phyloP scores from a whole-genome alignment of 2,888 invertebrate genomes.

The Lapara coniferarum region DNA sequence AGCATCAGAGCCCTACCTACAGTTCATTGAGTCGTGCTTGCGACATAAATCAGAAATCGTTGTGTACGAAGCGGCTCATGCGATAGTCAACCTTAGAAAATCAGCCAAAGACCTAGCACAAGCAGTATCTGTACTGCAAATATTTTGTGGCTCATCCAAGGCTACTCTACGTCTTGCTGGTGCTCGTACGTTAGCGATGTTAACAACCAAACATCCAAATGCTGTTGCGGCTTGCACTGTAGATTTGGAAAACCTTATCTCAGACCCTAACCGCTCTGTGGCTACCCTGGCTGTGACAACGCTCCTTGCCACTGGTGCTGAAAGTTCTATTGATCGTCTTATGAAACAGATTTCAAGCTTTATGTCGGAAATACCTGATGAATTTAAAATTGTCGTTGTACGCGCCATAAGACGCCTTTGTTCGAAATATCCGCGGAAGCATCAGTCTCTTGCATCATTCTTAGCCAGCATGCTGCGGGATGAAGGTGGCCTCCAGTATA shows the following conservation, averaged over 20 bases:
- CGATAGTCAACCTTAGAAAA: slow-evolving; percentile 95
- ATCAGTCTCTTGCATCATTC: slow-evolving; percentile 97
- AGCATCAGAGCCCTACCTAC: slow-evolving; percentile 90
- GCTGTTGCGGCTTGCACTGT: slow-evolving; percentile 99
- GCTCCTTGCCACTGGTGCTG: slow-evolving; percentile 98
- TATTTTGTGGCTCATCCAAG: slow-evolving; percentile 99
- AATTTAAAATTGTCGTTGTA: slow-evolving; percentile 99
- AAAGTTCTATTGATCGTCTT: slow-evolving; percentile 98
- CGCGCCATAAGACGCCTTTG: slow-evolving; percentile 95
- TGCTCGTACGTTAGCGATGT: slow-evolving; percentile 97
- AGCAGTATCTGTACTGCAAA: slow-evolving; percentile 97
- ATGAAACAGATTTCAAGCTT: slow-evolving; percentile 99
- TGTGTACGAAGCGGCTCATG: slow-evolving; percentile 99
- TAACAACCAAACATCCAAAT: slow-evolving; percentile 97
- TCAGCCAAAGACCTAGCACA: slow-evolving; percentile 94
- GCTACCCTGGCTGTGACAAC: slow-evolving; percentile 99
- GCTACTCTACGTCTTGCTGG: slow-evolving; percentile 98
- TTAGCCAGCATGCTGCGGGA: slow-evolving; percentile 98
- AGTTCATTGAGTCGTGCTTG: slow-evolving; percentile 97
- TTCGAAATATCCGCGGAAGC: slow-evolving; percentile 98
- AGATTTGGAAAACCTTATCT: slow-evolving; percentile 98
- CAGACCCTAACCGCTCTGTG: slow-evolving; percentile 98
- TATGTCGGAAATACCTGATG: slow-evolving; percentile 99
- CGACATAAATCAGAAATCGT: slow-evolving; percentile 99
- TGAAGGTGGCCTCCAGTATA: slow-evolving; percentile 98